A percentile compares a stretch with the other conserved stretches of the same genome.
Conservation (phyloP, 2,888 invertebrate genomes). For the Formica aserva region DNA sequence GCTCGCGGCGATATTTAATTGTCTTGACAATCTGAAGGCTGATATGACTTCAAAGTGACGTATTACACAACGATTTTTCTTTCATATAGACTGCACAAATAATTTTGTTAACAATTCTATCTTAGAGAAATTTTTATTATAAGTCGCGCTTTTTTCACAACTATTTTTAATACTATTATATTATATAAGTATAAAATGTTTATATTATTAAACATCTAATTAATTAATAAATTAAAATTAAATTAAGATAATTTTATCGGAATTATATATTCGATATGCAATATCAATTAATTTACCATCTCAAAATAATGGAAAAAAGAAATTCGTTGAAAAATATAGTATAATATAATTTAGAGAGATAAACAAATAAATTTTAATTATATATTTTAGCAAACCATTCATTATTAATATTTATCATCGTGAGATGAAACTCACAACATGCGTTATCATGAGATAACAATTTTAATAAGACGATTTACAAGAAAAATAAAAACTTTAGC, state of each 20-base stretch:
- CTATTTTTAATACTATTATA: not conserved
- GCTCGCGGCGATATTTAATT: slow-evolving; percentile 5
- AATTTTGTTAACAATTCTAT: not conserved
- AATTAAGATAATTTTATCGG: not conserved
- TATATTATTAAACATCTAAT: not conserved
- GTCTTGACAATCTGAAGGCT: not conserved
- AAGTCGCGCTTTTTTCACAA: not conserved
- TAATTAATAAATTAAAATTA: not conserved
- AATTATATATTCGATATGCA: not conserved
- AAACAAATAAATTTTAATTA: not conserved
- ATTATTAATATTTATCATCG: not conserved
- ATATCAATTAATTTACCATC: not conserved
- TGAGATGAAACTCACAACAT: not conserved
- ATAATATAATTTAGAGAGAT: not conserved
- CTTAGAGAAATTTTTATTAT: not conserved
- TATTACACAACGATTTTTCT: not conserved
- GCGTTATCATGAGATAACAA: not conserved
- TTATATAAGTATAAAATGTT: no score
- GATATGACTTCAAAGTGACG: slow-evolving; percentile 5
- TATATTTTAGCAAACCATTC: not conserved
- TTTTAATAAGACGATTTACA: not conserved
- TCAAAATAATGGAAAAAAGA: not conserved
- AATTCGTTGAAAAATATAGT: not conserved
- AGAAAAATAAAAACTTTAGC: not conserved
- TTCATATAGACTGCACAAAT: not conserved